Evolutionary conservation across 2,888 invertebrate genomes (phyloP), one percentile per base, ranked within the genome.

Genomic region (Sinodicranocentrus sp.): DNA sequence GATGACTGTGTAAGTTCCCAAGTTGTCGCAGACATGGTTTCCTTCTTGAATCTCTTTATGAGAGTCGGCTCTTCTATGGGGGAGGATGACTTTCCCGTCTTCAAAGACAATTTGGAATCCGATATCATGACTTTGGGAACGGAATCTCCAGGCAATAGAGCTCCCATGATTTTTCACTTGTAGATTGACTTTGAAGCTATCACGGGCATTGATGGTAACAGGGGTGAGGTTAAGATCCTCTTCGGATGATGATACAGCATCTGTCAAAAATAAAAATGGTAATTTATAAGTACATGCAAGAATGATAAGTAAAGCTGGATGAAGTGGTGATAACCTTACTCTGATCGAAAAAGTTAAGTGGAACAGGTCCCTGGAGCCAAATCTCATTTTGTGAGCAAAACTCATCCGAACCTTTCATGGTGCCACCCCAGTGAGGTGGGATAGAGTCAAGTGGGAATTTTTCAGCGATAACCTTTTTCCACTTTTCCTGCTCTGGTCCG

Each of bases 401-500:
- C 8, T 33, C 33, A 57, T 85, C 85, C 2, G 75, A 68, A 3
- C 85, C 82, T 54, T 78, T 10, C 54, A 17, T 52, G 10, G 75
- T 73, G 2, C 85, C 85, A n/a, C 85, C 85, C 82, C 82, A 85
- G 1, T 61, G 67, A 6, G 57, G 43, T 8, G 85, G 85, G 21
- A 85, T 57, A 0, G 25, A 6, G 25, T 73, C 76, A 13, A 79
- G 23, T 1, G 44, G 59, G 44, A 83, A 83, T 57, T 26, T 79
- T 23, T 83, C 63, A 48, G 39, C 21, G 8, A 85, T 23, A 19
- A 80, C 73, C 21, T 68, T 63, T 25, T 80, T 85, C 85, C 85
- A 85, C 17, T 67, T 76, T 21, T 85, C 83, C 2, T 54, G 68
- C 8, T 85, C 76, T 13, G 70, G 59, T 28, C 85, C 85, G 28